Base-by-base conservation (phyloP, 2,888 invertebrate genomes). In the Dusona sp. region DNA sequence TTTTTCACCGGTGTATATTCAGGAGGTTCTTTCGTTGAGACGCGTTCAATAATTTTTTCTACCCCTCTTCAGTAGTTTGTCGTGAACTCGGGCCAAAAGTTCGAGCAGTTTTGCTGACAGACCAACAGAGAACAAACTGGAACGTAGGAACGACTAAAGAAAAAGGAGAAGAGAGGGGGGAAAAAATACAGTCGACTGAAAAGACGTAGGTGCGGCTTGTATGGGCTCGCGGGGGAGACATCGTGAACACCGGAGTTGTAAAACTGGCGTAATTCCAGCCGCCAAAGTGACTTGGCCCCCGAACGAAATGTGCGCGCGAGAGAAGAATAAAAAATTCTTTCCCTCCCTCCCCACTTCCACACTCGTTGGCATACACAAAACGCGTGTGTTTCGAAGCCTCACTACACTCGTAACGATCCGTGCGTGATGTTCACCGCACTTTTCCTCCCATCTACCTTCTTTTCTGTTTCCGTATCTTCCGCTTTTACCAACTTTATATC, bases 251-350 rank as follows among this genome's bases (percentile, higher is more conserved):
- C 64, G 81, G 81, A 84, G 79, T 88, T 88, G 89, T 87, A 88
- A 89, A 88, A 89, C 88, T 92, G 92, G 92, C 92, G 85, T 73
- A 81, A 87, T 82, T 91, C 92, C 92, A 92, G 88, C 88, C 86
- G 85, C 88, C 88, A 88, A 91, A 90, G 90, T 85, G 88, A 86
- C 84, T 88, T 89, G 88, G 80, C 29, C 83, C 83, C 72, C 61
- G n/a, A 73, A 77, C 72, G 80, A 84, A 77, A 77, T 22, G 19
- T 61, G 81, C 72, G 85, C 72, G 83, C 79, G 83, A 85, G 81
- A 79, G 79, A 68, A 51, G 83, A 87, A 86, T 87, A 87, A 87
- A 87, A 87, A 87, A 84, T 86, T 79, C 68, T 70, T 72, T 64
- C 38, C 64, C 38, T 65, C 67, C 45, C 79, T 13, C 36, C 45